Evolutionary conservation across 2,113 vertebrate genomes (phyloP).

Genomic region (Notarius lentiginosus): DNA sequence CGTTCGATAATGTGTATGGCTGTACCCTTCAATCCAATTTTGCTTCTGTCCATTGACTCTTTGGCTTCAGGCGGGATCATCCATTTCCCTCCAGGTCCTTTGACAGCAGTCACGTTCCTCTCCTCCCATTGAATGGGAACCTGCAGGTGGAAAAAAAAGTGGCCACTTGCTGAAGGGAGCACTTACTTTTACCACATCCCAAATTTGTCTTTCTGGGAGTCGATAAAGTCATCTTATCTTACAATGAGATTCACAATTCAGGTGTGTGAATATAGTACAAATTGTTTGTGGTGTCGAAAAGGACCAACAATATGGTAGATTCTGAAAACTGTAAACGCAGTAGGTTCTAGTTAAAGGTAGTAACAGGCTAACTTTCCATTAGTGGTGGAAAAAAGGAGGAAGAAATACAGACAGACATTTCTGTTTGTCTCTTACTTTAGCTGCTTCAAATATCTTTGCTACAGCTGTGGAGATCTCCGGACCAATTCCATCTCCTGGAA

Average conservation of each 20-base stretch:
- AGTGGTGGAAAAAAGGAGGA: not conserved
- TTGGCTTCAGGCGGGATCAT: constrained; percentile 94
- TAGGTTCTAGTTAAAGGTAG: not conserved
- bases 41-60: constrained; percentile 95
- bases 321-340: not conserved
- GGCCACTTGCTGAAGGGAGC: not conserved
- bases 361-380: not conserved
- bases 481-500: constrained; percentile 96
- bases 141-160: constrained; percentile 60
- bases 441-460: constrained; percentile 92
- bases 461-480: constrained; percentile 91
- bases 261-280: no score
- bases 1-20: not conserved
- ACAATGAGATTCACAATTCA: not conserved
- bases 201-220: no score
- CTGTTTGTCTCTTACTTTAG: constrained; percentile 74
- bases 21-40: constrained; percentile 93
- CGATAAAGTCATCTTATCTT: no score
- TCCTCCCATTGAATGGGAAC: constrained; percentile 92
- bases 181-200: not conserved
- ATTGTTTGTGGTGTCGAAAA: not conserved
- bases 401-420: not conserved
- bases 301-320: not conserved
- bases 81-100: constrained; percentile 89
- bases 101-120: constrained; percentile 86